phyloP scores from a whole-genome alignment of 2,797 vertebrate genomes.

The Lepilemur ruficaudatus region DNA sequence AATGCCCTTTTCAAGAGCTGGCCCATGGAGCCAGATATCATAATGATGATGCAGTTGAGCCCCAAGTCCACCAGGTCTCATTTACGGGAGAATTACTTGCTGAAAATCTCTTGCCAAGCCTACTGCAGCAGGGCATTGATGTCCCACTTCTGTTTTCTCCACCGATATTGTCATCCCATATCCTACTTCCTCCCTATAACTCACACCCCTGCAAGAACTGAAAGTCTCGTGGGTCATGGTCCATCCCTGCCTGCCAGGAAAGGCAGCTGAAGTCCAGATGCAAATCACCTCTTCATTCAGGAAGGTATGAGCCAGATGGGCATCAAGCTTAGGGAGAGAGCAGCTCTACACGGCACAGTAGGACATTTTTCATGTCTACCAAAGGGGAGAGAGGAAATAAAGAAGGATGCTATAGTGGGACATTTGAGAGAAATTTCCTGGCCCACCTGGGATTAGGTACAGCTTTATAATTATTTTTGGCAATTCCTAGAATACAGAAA shows the following conservation, averaged over 20 bases:
- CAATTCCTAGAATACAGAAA: conserved; percentile 31
- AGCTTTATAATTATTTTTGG: neutral
- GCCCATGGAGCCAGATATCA: neutral
- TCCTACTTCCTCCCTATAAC: neutral
- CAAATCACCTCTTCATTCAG: neutral
- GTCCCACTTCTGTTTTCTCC: neutral
- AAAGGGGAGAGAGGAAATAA: neutral
- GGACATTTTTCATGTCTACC: neutral
- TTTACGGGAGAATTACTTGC: neutral
- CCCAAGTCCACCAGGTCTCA: neutral
- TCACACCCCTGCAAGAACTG: neutral
- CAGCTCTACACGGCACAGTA: neutral
- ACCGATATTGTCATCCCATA: neutral
- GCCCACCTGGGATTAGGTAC: neutral
- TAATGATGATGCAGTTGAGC: neutral
- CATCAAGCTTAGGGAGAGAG: neutral
- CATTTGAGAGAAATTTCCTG: neutral
- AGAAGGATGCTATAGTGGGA: neutral
- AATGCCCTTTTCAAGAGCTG: neutral
- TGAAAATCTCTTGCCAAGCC: neutral
- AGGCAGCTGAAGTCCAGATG: neutral
- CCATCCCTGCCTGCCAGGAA: neutral
- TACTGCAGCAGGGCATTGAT: neutral
- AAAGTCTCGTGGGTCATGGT: neutral
- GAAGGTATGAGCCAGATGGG: neutral